phyloP scores from a whole-genome alignment of 1,140 invertebrate genomes.

The Drosophila lacteicornis region DNA sequence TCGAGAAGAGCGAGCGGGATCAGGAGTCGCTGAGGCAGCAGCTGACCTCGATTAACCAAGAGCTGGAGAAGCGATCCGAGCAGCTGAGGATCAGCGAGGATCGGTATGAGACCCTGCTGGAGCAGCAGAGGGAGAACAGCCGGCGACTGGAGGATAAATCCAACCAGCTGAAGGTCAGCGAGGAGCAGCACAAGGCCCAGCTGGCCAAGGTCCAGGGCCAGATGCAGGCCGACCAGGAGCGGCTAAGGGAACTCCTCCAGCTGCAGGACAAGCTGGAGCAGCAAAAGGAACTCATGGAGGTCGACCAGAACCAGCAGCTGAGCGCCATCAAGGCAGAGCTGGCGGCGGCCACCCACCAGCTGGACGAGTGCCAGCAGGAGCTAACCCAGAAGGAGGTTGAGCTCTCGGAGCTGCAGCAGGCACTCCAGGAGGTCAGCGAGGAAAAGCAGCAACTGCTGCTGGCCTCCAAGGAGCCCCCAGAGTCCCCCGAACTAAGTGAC shows the following conservation, averaged over 20 bases:
- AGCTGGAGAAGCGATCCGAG: constrained; percentile 41
- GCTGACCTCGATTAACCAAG: constrained; percentile 21
- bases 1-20: constrained; percentile 6
- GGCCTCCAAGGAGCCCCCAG: neutral
- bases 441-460: constrained; percentile 8
- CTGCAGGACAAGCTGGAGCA: constrained; percentile 40
- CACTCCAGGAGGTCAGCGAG: neutral
- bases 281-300: constrained; percentile 35
- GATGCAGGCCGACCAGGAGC: constrained; percentile 20
- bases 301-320: constrained; percentile 24
- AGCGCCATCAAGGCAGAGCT: constrained; percentile 11
- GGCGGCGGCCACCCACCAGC: constrained; percentile 2
- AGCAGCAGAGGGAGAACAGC: constrained; percentile 9
- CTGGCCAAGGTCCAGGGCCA: constrained; percentile 14
- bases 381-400: neutral
- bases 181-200: constrained; percentile 27
- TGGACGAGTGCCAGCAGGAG: constrained; percentile 18
- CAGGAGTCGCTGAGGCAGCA: constrained; percentile 13
- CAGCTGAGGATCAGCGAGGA: constrained; percentile 9
- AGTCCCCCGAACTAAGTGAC: neutral
- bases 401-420: constrained; percentile 11
- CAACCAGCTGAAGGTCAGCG: constrained; percentile 10
- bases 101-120: constrained; percentile 12
- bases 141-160: constrained; percentile 18
- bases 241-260: constrained; percentile 20